Base-by-base conservation (phyloP, 2,113 vertebrate species). In the Aspiorhynchus laticeps region DNA sequence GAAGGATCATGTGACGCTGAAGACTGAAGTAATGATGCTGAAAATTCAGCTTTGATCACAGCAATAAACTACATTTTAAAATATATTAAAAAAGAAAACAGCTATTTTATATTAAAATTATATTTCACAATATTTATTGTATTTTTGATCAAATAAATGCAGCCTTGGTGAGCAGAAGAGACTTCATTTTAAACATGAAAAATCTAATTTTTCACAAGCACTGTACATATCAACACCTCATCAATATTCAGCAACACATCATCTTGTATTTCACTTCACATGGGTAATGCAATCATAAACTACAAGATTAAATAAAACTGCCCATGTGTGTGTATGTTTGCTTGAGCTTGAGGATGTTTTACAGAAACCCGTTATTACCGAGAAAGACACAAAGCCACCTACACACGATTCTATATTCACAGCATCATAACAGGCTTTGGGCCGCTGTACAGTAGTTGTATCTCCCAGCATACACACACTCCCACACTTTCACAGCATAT, bases 321-420 rank as follows among this genome's bases (percentile, higher is more conserved):
- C 3, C 0, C 53, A 61, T 24, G 56, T 24, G 56, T n/a, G 56
- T 61, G 56, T 9, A 61, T 0, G 24, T 61, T n/a, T 61, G 56
- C 24, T 61, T 61, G 24, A 61, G 56, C 56, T n/a, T n/a, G 56
- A n/a, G 56, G 56, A 4, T n/a, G 21, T 84, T 36, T 73, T 33
- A 53, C 63, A 74, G 71, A 74, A 74, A 41, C 10, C 36, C 11
- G 33, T 2, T 38, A 19, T 38, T 73, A 10, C 19, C 15, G 48
- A 84, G 31, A 80, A 63, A 61, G 28, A 12, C 33, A 84, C 24
- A 75, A 59, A 59, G 12, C 69, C 83, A 75, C 31, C 48, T 74
- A 59, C 83, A 75, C 83, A 83, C 11, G 19, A 14, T 59, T 59
- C 48, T 75, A 74, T 73, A 75, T 56, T 56, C 67, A 84, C 43